Base-by-base conservation (phyloP, 2,888 invertebrate species). In the Scotopteryx bipunctaria region DNA sequence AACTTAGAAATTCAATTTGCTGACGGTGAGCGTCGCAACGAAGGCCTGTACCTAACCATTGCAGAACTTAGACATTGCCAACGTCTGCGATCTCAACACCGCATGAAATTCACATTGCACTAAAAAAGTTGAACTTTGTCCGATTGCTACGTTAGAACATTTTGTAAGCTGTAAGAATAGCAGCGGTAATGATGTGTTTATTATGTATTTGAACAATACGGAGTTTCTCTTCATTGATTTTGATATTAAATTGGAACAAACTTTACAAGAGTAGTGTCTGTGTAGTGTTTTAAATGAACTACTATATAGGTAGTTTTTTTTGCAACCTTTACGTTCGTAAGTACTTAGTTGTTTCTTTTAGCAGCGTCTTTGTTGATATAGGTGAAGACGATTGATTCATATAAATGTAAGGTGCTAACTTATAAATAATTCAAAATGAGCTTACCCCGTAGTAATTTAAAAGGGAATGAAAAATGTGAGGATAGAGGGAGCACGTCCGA, bases 1-100 rank as follows among this genome's bases (percentile, higher is more conserved):
- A 86, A 86, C 85, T 86, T 86, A 72, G 83, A 74, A 86, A 86
- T 87, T 86, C 80, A 85, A 86, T 86, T 86, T 84, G 71, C 76
- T 76, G 75, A 69, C 73, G 71, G 73, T 72, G 78, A 76, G 68
- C 71, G 67, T 61, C 71, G 71, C 76, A 71, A 67, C 67, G 57
- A 60, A 61, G 69, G 64, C 61, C 64, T 72, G 69, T 67, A 66
- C 57, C 52, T 54, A 64, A 57, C 66, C 58, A 57, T 57, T 62
- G 64, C 64, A 60, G 46, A 76, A 78, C 73, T 77, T 72, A 70
- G 68, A 72, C 69, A 72, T 69, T 73, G 71, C 71, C 71, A 61
- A 75, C 68, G 62, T 68, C 64, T 62, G 52, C 56, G 56, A 64
- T 66, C 66, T 56, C 59, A 49, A 50, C 52, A 62, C 54, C 63